Evolutionary conservation across 2,113 vertebrate genomes (phyloP).

Genomic region (Neogobius melanostomus): DNA sequence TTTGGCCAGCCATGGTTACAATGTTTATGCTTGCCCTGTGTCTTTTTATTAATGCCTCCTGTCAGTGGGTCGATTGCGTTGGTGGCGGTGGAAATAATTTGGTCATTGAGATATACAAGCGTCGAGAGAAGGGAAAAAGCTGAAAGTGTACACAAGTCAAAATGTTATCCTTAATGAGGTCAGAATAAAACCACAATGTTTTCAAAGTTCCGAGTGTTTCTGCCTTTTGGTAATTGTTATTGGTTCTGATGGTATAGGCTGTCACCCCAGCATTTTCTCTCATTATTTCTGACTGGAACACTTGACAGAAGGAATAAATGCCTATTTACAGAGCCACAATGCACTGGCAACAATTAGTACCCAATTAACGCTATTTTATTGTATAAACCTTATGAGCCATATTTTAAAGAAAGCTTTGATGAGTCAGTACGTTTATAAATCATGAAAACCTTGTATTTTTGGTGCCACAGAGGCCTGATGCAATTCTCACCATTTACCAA

Average conservation of each 20-base stretch:
- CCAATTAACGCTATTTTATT: background rate
- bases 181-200: conserved; percentile 41
- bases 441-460: too few species aligned
- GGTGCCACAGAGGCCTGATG: too few species aligned
- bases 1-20: conserved; percentile 74
- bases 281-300: conserved; percentile 6
- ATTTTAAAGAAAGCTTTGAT: too few species aligned
- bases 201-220: conserved; percentile 1
- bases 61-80: conserved; percentile 18
- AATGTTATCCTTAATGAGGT: conserved; percentile 38
- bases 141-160: background rate
- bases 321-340: background rate
- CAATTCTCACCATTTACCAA: too few species aligned
- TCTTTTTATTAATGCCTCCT: conserved; percentile 22
- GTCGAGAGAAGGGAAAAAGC: conserved; percentile 10
- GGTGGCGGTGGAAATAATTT: conserved; percentile 47
- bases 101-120: conserved; percentile 23
- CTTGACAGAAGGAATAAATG: conserved; percentile 19
- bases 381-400: too few species aligned
- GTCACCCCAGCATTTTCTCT: conserved; percentile 32
- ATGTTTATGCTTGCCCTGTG: conserved; percentile 50
- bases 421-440: too few species aligned
- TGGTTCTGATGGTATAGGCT: conserved; percentile 3
- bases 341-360: background rate
- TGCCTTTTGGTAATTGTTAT: conserved; percentile 37